A percentile compares a stretch with the other conserved stretches of the same genome.
Evolutionary conservation across 2,113 vertebrate species (phyloP).

Genomic region (Crypturellus undulatus): DNA sequence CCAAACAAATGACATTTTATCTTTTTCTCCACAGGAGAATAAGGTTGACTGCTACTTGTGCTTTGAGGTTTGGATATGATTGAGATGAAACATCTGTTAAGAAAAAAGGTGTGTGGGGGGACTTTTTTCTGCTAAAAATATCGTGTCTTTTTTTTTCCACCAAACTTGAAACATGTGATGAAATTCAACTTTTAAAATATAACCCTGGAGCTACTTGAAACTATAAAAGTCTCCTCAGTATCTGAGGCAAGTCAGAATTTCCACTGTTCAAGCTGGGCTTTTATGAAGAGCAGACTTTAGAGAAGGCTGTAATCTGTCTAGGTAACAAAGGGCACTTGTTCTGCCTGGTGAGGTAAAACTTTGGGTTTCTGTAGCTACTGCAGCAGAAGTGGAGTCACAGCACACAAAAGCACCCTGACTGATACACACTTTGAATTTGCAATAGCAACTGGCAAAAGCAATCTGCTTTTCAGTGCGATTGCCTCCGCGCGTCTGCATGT

Average conservation of each 20-base stretch:
- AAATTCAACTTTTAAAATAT: slow-evolving; percentile 79
- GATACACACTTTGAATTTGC: slow-evolving; percentile 55
- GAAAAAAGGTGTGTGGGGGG: slow-evolving; percentile 11
- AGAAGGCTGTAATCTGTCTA: slow-evolving; percentile 74
- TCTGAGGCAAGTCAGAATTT: slow-evolving; percentile 80
- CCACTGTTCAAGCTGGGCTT: slow-evolving; percentile 76
- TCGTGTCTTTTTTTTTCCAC: slow-evolving; percentile 10
- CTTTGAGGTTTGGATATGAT: slow-evolving; percentile 70
- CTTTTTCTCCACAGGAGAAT: slow-evolving; percentile 61
- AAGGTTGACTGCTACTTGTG: slow-evolving; percentile 67
- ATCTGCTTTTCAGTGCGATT: neutral
- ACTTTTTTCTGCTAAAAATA: slow-evolving; percentile 75
- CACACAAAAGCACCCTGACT: slow-evolving; percentile 59
- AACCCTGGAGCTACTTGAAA: slow-evolving; percentile 79
- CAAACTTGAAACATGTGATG: slow-evolving; percentile 77
- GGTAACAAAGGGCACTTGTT: slow-evolving; percentile 78
- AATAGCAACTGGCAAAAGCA: slow-evolving; percentile 48
- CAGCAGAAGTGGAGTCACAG: slow-evolving; percentile 63
- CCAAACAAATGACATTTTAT: slow-evolving; percentile 65
- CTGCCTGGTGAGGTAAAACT: slow-evolving; percentile 70
- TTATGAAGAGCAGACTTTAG: slow-evolving; percentile 79
- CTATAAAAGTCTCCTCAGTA: slow-evolving; percentile 78
- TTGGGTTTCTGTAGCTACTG: slow-evolving; percentile 66
- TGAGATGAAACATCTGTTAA: slow-evolving; percentile 76
- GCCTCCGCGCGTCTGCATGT: neutral